Evolutionary conservation across 2,113 vertebrate genomes (phyloP).

Genomic region (Telmatochromis sp.): DNA sequence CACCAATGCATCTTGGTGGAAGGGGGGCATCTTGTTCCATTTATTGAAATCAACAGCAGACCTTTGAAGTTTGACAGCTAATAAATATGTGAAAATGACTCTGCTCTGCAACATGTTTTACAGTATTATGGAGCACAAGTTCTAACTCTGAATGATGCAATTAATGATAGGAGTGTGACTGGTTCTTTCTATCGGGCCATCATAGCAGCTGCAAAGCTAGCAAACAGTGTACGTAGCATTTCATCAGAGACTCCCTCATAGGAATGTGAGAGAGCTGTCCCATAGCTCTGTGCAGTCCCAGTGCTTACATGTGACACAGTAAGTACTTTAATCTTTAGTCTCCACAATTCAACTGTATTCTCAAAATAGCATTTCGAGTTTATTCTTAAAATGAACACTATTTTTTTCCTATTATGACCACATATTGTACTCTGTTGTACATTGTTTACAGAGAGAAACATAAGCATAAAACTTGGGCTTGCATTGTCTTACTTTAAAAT

Average conservation of each 20-base stretch:
- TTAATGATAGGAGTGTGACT: neutral
- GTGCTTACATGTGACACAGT: neutral
- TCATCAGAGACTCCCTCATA: neutral
- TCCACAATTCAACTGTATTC: neutral
- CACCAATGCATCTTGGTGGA: neutral
- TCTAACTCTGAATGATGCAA: neutral
- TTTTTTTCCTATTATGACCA: neutral
- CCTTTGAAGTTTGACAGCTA: neutral
- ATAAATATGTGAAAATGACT: neutral
- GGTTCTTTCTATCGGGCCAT: neutral
- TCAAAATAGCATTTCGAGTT: neutral
- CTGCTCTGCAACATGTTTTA: neutral
- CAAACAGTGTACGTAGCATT: neutral
- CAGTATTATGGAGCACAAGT: neutral
- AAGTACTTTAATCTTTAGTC: neutral
- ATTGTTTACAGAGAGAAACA: neutral
- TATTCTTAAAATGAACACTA: neutral
- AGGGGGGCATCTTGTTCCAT: neutral
- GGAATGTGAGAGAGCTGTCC: neutral
- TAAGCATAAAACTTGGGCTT: neutral
- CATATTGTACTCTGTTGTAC: neutral
- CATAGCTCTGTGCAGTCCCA: neutral
- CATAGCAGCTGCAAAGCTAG: neutral
- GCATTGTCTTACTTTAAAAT: neutral
- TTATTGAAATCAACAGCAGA: neutral